Conservation (phyloP, 2,888 invertebrate genomes). For the Glyphotaelius pellucidus region DNA sequence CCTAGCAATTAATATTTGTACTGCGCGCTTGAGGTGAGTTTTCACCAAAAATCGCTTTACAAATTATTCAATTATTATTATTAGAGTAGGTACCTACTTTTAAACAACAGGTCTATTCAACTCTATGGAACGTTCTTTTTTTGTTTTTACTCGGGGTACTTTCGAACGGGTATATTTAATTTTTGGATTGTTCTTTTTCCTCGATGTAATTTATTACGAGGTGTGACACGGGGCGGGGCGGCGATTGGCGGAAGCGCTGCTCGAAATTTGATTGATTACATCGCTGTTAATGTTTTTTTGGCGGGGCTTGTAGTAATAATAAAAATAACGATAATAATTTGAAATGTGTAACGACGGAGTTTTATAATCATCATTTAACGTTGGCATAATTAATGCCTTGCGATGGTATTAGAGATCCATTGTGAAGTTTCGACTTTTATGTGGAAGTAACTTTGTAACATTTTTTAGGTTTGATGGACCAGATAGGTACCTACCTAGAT, state of each 20-base stretch:
- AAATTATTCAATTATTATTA: too few relatives aligned
- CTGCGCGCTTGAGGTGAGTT: too few relatives aligned
- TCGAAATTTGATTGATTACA: slow-evolving; percentile 63
- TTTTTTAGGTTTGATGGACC: background rate
- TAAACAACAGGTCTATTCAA: background rate
- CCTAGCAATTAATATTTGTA: too few relatives aligned
- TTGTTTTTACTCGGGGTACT: background rate
- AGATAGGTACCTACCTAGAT: background rate
- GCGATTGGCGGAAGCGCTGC: slow-evolving; percentile 61
- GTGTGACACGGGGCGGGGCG: slow-evolving; percentile 59
- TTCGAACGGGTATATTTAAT: slow-evolving; percentile 42
- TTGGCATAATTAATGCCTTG: background rate
- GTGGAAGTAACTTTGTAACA: background rate
- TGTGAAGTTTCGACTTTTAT: background rate
- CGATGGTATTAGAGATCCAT: background rate
- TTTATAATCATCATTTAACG: slow-evolving; percentile 15
- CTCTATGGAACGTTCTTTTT: slow-evolving; percentile 1
- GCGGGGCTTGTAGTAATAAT: background rate
- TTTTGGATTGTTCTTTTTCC: slow-evolving; percentile 54
- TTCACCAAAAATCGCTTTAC: too few relatives aligned
- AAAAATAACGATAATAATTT: background rate
- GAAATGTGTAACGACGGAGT: background rate
- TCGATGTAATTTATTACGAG: slow-evolving; percentile 55
- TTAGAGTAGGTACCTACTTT: background rate
- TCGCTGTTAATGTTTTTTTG: slow-evolving; percentile 52